Percentiles rank a stretch among this genome's conserved stretches.
Evolutionary conservation across 2,113 vertebrate genomes (phyloP).

Genomic region (Donacobius atricapilla): DNA sequence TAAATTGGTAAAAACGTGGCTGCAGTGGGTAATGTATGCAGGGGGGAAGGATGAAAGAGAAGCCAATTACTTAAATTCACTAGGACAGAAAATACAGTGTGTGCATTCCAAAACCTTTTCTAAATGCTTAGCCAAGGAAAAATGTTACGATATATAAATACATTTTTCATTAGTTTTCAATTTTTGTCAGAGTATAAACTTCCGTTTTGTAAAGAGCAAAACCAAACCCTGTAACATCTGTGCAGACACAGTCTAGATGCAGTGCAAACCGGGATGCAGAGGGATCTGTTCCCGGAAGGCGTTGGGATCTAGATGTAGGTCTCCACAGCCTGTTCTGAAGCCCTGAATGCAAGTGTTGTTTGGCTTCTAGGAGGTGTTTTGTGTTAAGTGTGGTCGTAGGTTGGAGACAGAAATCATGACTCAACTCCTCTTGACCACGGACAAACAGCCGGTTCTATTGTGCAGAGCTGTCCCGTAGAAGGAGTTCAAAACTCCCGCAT

Average conservation of each 20-base stretch:
- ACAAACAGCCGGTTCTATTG: not conserved
- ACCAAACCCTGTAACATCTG: fast-evolving
- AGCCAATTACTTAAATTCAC: not conserved
- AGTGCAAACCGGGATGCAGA: not conserved
- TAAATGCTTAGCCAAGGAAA: not conserved
- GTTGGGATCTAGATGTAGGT: not conserved
- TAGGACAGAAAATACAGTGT: not conserved
- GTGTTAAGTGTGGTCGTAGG: not conserved
- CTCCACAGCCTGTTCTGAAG: not conserved
- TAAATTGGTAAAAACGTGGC: not conserved
- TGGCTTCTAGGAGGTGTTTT: not conserved
- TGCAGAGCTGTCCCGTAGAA: not conserved
- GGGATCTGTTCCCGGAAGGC: not conserved
- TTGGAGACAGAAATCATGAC: not conserved
- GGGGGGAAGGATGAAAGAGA: not conserved
- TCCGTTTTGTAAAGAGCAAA: not conserved
- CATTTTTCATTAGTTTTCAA: not conserved
- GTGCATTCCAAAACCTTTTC: not conserved
- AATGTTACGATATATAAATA: not conserved
- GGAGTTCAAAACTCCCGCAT: not conserved
- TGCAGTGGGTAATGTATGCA: not conserved
- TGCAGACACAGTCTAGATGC: not conserved
- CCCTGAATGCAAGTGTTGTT: not conserved
- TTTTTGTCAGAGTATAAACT: not conserved
- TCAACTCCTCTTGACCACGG: not conserved